phyloP scores from a whole-genome alignment of 1,140 invertebrate genomes.

The Homalodisca vitripennis region DNA sequence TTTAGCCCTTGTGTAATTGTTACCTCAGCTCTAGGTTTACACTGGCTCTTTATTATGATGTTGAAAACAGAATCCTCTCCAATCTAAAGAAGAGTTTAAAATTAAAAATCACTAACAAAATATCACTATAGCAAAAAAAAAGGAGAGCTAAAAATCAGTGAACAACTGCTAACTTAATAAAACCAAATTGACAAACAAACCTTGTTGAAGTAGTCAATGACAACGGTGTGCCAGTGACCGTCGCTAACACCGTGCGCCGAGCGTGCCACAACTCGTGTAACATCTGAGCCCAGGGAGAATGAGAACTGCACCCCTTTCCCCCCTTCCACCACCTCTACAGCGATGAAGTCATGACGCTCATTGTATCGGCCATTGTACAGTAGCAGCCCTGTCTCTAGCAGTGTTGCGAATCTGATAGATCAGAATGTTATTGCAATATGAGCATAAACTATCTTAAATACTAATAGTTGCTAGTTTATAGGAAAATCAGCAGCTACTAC shows the following conservation, averaged over 20 bases:
- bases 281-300: constrained; percentile 81
- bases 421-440: too few relatives aligned
- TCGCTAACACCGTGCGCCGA: constrained; percentile 77
- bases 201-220: constrained; percentile 84
- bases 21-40: too few relatives aligned
- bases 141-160: too few relatives aligned
- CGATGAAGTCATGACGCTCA: constrained; percentile 92
- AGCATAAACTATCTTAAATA: constrained; percentile 27
- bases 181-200: constrained; percentile 56
- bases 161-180: not conserved
- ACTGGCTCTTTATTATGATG: too few relatives aligned
- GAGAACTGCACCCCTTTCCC: constrained; percentile 79
- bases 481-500: too few relatives aligned
- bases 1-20: too few relatives aligned
- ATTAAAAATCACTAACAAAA: not conserved
- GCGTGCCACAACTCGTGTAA: constrained; percentile 65
- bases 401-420: constrained; percentile 75
- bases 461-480: too few relatives aligned
- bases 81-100: not conserved
- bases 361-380: constrained; percentile 96
- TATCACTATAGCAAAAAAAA: too few relatives aligned
- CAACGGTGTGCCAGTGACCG: constrained; percentile 92
- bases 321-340: constrained; percentile 74
- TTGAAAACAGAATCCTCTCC: not conserved
- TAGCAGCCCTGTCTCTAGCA: constrained; percentile 76